These are phyloP conservation scores for Aselliscus stoliczkanus DNA, from an alignment of 2,797 vertebrate species.

Conservation along the genomic window DNA sequence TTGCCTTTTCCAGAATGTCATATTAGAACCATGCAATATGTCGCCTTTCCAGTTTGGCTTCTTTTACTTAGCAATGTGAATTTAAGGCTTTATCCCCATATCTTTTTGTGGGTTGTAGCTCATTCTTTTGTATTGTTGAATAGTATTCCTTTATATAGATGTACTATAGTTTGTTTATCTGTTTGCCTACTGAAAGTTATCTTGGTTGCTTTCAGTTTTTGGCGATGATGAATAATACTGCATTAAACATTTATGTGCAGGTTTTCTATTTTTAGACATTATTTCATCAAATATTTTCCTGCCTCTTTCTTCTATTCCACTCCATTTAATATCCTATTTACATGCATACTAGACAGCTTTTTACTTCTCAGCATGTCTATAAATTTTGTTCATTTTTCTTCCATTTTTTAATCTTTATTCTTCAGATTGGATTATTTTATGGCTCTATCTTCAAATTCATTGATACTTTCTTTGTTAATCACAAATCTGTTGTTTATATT, in stretches of 20 bases:
- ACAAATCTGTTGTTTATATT: background rate
- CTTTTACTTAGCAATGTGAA: background rate
- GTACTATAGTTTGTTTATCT: background rate
- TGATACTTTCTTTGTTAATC: background rate
- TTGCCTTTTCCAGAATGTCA: background rate
- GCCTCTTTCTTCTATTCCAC: background rate
- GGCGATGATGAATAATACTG: background rate
- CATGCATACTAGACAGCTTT: background rate
- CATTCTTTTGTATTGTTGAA: background rate
- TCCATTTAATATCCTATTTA: background rate
- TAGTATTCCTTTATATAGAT: background rate
- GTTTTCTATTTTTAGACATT: background rate
- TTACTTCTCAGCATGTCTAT: background rate
- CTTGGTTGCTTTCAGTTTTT: background rate
- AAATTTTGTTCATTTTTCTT: background rate
- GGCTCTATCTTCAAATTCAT: background rate
- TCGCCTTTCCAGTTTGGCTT: background rate
- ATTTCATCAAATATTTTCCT: conserved; percentile 3
- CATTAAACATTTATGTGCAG: background rate
- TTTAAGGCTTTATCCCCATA: background rate
- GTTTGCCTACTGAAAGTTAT: background rate
- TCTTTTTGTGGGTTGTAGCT: background rate
- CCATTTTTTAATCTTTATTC: background rate
- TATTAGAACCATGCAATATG: background rate
- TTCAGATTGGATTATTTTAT: background rate